Evolutionary conservation across 2,888 invertebrate species (phyloP), one percentile per base, ranked within the genome.

Genomic region (Ophion ventricosus): DNA sequence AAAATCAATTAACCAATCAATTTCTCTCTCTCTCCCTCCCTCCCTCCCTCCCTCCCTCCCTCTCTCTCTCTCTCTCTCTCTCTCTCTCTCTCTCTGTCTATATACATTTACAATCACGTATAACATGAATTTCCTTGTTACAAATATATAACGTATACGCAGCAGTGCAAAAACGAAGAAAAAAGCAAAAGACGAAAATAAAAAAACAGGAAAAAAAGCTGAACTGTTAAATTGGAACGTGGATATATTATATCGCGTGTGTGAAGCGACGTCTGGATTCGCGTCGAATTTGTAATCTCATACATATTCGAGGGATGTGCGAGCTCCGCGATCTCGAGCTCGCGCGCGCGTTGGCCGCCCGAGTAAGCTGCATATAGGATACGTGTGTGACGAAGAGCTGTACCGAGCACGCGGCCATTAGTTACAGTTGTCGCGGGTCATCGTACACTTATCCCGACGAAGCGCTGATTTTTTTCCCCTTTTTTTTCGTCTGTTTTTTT

Each of bases 271-370:
- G 81, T 81, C 81, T 61, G 78, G 84, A 84, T 81, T 84, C 81
- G 72, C 84, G 81, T 84, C 81, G 84, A 84, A 84, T 84, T 84
- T 84, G 84, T 84, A 84, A 84, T 81, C 81, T 84, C 84, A 84
- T 84, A 81, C 84, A 84, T 79, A 84, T 84, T 79, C 81, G 81
- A 43, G 78, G 70, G 70, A 78, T 69, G 77, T 73, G 63, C 80
- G 77, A 81, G 78, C 78, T 69, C 69, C 72, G 73, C 73, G 63
- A 29, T 20, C 54, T 20, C 70, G 63, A 29, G 67, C 43, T 43
- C 59, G 67, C 43, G 17, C 59, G 72, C 66, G 64, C 26, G 56
- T 69, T 35, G 29, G 63, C 76, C 57, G 14, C 75, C 72, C 63
- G 69, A 72, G 70, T 25, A 26, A 26, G 61, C 67, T 83, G 81